These are phyloP conservation scores for Coremacera marginata DNA, from an alignment of 2,888 invertebrate species.

Conservation along the genomic window DNA sequence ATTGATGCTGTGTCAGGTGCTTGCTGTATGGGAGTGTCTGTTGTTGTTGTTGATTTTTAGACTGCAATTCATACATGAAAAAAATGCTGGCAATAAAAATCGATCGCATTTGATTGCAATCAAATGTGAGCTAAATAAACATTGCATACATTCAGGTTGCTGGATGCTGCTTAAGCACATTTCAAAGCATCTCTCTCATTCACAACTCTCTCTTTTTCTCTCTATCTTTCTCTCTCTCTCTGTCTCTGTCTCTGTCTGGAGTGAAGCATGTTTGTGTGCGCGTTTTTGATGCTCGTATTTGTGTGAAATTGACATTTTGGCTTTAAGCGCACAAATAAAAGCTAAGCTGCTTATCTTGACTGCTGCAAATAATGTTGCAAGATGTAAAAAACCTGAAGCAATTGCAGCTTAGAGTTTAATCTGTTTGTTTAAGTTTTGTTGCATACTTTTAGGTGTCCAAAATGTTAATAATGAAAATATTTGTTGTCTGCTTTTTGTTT, in stretches of 20 bases:
- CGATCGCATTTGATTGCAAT: slow-evolving; percentile 35
- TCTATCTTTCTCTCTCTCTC: no score
- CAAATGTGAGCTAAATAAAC: slow-evolving; percentile 35
- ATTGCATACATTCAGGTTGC: slow-evolving; percentile 20
- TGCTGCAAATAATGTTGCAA: not conserved
- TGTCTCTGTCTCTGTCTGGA: not conserved
- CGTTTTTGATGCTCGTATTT: not conserved
- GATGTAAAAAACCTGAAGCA: not conserved
- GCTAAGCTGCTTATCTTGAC: slow-evolving; percentile 26
- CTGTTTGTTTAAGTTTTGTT: not conserved
- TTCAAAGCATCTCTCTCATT: not conserved
- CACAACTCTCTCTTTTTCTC: no score
- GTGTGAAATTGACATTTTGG: slow-evolving; percentile 26
- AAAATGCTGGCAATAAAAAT: slow-evolving; percentile 35
- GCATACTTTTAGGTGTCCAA: slow-evolving; percentile 7
- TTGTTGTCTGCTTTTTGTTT: not conserved
- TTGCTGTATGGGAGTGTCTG: not conserved
- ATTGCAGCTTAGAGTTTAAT: not conserved
- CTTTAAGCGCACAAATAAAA: slow-evolving; percentile 22
- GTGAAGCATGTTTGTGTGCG: not conserved
- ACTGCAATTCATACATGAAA: not conserved
- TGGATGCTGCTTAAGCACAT: not conserved
- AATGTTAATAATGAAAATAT: not conserved
- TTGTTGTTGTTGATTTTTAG: not conserved
- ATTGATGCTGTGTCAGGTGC: not conserved